Evolutionary conservation across 2,113 vertebrate genomes (phyloP), one percentile per base, ranked within the genome.

Genomic region (Felis chaus): DNA sequence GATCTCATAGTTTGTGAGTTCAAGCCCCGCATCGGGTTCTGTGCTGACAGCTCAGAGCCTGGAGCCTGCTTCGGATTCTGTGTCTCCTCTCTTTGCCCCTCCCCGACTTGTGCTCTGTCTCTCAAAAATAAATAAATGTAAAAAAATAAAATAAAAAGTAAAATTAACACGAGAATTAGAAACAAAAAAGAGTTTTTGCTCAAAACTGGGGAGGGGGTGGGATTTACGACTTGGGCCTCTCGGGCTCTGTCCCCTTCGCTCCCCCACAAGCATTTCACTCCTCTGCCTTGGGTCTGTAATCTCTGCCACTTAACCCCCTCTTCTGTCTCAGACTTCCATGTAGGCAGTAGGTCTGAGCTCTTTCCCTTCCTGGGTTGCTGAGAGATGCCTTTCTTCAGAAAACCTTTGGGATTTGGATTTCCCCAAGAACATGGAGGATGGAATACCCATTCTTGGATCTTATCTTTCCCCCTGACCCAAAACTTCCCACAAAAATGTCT

Each of bases 401-500:
- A 86, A 94, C 80, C 73, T 86, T 76, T 73, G 73, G 71, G 73
- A 53, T 48, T 29, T 91, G 91, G 65, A 53, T 68, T 95, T 87
- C 90, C 79, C 86, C 41, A 68, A 73, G 66, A 91, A 90, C 61
- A 66, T 7, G 57, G 83, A 96, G 31, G 50, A 48, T 74, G 12
- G 45, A 79, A 33, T 11, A 61, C 36, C 21, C 39, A 83, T 41
- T 73, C 33, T 92, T 79, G 50, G 33, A 13, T 93, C 53, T 94
- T 16, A 85, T 61, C 36, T 93, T 89, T 79, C 18, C 66, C 45
- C 9, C 57, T 39, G 50, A 76, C 33, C 65, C 76, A 71, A 86
- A 93, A 79, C 76, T 93, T 86, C 11, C 80, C 63, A 78, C 39
- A 73, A 95, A 96, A 95, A 94, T 29, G 7, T 85, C 85, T 92